phyloP scores from a whole-genome alignment of 2,888 invertebrate species.

The Crossocerus cetratus region DNA sequence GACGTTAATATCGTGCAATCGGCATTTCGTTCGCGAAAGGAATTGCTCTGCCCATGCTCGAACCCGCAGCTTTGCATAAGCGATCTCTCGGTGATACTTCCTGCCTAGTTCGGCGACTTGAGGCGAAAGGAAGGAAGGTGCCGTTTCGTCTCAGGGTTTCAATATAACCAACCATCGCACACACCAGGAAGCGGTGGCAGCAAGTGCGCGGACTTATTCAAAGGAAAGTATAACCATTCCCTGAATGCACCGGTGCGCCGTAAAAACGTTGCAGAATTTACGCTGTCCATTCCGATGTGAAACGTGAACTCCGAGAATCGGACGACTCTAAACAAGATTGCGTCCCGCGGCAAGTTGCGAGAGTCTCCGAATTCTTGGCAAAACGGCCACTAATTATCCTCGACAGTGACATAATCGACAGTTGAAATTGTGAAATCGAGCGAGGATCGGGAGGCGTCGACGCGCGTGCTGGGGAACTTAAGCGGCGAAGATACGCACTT shows the following conservation, averaged over 20 bases:
- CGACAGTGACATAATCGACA: conserved; percentile 5
- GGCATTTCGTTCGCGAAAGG: conserved; percentile 4
- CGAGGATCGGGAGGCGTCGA: no score
- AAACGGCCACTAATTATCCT: background rate
- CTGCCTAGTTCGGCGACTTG: no score
- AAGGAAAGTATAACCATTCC: conserved; percentile 19
- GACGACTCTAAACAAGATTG: background rate
- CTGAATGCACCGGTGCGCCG: conserved; percentile 9
- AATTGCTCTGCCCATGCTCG: background rate
- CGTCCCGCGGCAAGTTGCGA: background rate
- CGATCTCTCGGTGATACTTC: no score
- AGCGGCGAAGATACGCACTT: background rate
- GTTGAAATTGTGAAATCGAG: background rate
- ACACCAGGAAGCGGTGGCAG: conserved; percentile 8
- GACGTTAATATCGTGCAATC: conserved; percentile 3
- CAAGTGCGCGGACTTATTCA: conserved; percentile 9
- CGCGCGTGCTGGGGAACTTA: no score
- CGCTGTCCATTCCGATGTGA: background rate
- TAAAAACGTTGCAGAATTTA: no score
- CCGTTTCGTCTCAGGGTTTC: no score
- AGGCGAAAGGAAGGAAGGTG: no score
- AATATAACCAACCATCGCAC: background rate
- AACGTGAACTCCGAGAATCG: background rate
- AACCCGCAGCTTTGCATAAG: background rate
- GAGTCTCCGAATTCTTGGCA: background rate